These are phyloP conservation scores for Daubentonia madagascariensis DNA, from an alignment of 2,113 vertebrate genomes.

Conservation along the genomic window DNA sequence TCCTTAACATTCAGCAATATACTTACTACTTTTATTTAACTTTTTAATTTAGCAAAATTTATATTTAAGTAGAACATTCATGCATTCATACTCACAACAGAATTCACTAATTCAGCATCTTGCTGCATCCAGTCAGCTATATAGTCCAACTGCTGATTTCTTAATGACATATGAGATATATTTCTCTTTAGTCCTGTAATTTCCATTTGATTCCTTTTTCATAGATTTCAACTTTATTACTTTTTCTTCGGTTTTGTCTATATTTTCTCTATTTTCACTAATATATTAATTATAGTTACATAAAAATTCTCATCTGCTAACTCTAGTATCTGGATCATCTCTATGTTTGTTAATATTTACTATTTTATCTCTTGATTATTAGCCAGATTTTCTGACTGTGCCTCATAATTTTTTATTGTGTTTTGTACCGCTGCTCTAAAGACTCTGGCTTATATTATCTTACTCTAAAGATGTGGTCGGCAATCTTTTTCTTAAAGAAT, in stretches of 20 bases:
- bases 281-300: neutral
- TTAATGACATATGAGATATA: neutral
- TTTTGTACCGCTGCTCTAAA: neutral
- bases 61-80: neutral
- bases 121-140: neutral
- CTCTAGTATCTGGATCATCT: neutral
- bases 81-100: neutral
- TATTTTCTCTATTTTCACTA: neutral
- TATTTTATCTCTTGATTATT: neutral
- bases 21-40: neutral
- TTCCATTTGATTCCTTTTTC: neutral
- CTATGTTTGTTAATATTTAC: neutral
- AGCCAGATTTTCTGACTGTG: neutral
- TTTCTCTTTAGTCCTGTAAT: neutral
- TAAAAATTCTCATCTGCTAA: neutral
- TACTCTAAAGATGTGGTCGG: neutral
- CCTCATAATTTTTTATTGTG: neutral
- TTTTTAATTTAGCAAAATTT: neutral
- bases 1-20: neutral
- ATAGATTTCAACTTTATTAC: neutral
- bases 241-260: neutral
- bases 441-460: neutral
- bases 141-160: neutral
- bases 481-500: neutral
- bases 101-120: neutral